These are phyloP conservation scores for Torymus texanus DNA, from an alignment of 2,888 invertebrate genomes.

Conservation along the genomic window DNA sequence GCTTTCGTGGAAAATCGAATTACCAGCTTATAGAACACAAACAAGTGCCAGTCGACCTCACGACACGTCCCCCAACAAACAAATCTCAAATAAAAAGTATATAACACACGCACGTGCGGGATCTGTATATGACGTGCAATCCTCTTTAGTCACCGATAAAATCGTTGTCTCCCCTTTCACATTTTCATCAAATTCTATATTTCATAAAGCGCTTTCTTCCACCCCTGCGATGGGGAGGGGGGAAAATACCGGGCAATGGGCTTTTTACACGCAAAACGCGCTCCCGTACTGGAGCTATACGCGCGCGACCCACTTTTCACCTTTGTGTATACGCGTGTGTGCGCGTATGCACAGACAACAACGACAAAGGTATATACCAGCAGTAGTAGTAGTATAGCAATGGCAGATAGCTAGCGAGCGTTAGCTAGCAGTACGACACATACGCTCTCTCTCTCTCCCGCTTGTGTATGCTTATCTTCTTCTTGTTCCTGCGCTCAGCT, in stretches of 20 bases:
- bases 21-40: constrained; percentile 5
- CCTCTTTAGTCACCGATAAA: not conserved
- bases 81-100: not conserved
- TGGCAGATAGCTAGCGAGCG: not conserved
- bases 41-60: not conserved
- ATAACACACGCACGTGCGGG: not conserved
- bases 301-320: constrained; percentile 47
- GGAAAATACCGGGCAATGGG: constrained; percentile 30
- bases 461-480: constrained; percentile 30
- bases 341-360: not conserved
- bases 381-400: not conserved
- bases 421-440: constrained; percentile 8
- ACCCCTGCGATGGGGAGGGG: not conserved
- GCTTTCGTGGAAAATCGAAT: not conserved
- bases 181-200: constrained; percentile 55
- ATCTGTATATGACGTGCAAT: not conserved
- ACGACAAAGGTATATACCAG: not conserved
- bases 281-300: not conserved
- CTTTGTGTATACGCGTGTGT: constrained; percentile 10
- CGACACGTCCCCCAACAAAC: not conserved
- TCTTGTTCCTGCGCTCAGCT: constrained; percentile 15
- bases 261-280: constrained; percentile 33
- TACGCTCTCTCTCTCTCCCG: constrained; percentile 5
- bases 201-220: constrained; percentile 24
- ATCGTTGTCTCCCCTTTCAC: not conserved